Base-by-base conservation (phyloP, 2,888 invertebrate genomes). In the Andrena camellia region DNA sequence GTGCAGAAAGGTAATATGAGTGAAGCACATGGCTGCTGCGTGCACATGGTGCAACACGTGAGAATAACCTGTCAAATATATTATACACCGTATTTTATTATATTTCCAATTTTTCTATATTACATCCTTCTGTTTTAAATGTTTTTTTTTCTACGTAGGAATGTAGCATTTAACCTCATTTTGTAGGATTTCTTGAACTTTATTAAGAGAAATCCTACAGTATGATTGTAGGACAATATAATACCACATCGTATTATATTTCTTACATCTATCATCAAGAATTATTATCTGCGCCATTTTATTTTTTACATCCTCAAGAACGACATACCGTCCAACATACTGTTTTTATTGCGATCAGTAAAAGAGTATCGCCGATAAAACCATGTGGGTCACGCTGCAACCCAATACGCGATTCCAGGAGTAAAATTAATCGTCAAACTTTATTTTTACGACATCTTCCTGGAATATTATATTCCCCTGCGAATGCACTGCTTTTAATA, bases 1-100 rank as follows among this genome's bases (percentile, higher is more conserved):
- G 62, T 54, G 63, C n/a, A 33, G 29, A 33, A 48, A 50, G 13
- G 70, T 59, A 71, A 71, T 71, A 54, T 20, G 64, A n/a, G 71
- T n/a, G 71, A 33, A 77, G 20, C 77, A 54, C 54, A 74, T 63
- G 62, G 78, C 67, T 33, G 31, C 52, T 26, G 60, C 52, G 62
- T 60, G 52, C 7, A 54, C 67, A 62, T 17, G 50, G 35, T 68
- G 73, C 67, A 73, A 68, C 74, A 74, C 78, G 68, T 63, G 78
- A 66, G 52, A 67, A 54, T 62, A 60, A 29, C 23, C 31, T 48
- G 59, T 63, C 71, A 64, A 57, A 70, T 60, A 69, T 62, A 62
- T 42, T 42, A 42, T 5, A 42, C 42, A 42, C 42, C 42, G 42
- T 17, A 42, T 42, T 42, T 42, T 5, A 42, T 42, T 42, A 42